Evolutionary conservation across 2,888 invertebrate genomes (phyloP), one percentile per base, ranked within the genome.

Genomic region (Athrips mouffetella): DNA sequence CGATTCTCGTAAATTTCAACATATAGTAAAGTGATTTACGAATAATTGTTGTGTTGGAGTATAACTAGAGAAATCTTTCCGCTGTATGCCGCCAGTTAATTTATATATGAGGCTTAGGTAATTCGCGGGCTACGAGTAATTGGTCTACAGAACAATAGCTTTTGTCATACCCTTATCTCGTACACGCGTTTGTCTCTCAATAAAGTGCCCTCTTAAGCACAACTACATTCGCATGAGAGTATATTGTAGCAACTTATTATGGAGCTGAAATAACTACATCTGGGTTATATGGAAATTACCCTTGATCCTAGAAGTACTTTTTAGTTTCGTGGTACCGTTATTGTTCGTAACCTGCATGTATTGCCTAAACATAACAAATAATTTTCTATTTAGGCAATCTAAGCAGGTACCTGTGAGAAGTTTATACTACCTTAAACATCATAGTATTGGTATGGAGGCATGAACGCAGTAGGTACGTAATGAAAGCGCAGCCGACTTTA

Each of bases 11-110:
- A 88, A 88, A 86, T 88, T 88, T 86, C 86, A 87, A 86, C 88
- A 87, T 88, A 88, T 88, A 88, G 85, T 87, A 88, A 88, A 88
- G 88, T 88, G 88, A 88, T 88, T 88, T 88, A 88, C 88, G 88
- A 86, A 88, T 88, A 87, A 88, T 88, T 88, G 88, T 88, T 88
- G 80, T 87, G 85, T 82, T 87, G 84, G 84, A 77, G 83, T 88
- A 87, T 86, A 86, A 85, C 85, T 86, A 87, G 86, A 84, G 87
- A 87, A 87, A 88, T 88, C 87, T 88, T 88, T 88, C 86, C 87
- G 88, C 86, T 86, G 85, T 83, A 83, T 85, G 88, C 87, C 81
- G 83, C 79, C 73, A 77, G 76, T 80, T 87, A 87, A 88, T 88
- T 88, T 87, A 88, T 88, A 88, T 88, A 88, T 88, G 83, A 86